Evolutionary conservation across 37 sponge, comb jelly and placozoan species (phyloP), one percentile per base, ranked within the genome.

Genomic region (Beroe forskalii): DNA sequence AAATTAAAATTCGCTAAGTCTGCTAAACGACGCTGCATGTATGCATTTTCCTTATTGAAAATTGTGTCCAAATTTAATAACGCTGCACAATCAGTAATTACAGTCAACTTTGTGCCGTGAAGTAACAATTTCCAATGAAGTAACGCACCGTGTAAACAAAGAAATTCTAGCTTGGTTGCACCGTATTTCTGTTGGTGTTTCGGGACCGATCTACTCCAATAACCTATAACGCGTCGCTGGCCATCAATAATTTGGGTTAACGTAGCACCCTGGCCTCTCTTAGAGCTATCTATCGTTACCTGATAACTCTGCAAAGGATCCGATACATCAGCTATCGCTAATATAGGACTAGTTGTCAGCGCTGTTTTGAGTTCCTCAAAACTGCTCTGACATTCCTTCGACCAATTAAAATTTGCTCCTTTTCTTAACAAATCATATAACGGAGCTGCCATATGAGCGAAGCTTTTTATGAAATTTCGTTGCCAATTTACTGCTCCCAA

Each of bases 151-250:
- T 64, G 67, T 25, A 64, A 25, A 14, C 27, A 14, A 25, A 64
- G 6, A 25, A 64, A n/a, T 25, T 64, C 28, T n/a, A 64, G 28
- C 20, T n/a, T 64, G 67, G 67, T 64, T 55, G 60, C 60, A 55
- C 67, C 67, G 6, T n/a, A 64, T 64, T 64, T 64, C 28, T 64
- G 67, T 24, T 64, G 67, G 67, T 64, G 67, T n/a, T 64, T 24
- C 24, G 67, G 67, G 6, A 64, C 23, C 8, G 23, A 6, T 64
- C 67, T 64, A 6, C 24, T 8, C 67, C 67, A 64, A n/a, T 25
- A 64, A 64, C 24, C 23, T 6, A 64, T 25, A 25, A 64, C 28
- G 6, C 28, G 28, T 25, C 28, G 67, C 24, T 12, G 6, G 28
- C 75, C 75, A 3, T 20, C 35, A 72, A 38, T 63, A 4, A 36